phyloP scores from a whole-genome alignment of 2,113 vertebrate species.

The Pollachius pollachius region DNA sequence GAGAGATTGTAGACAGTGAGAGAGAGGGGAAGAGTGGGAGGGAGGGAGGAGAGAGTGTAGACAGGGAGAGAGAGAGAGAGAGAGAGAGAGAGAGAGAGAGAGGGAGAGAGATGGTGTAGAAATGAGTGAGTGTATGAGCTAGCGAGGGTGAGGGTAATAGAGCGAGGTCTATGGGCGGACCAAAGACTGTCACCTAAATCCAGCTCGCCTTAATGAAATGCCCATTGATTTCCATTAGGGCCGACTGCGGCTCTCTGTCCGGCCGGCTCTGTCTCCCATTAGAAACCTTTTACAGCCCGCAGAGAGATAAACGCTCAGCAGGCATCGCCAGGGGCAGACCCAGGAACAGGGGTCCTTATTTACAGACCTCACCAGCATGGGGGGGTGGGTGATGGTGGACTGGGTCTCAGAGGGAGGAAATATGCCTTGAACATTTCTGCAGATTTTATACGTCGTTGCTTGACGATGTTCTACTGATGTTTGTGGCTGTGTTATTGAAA shows the following conservation, averaged over 20 bases:
- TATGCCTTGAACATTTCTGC: too few relatives aligned
- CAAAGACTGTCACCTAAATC: too few relatives aligned
- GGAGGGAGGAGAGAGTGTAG: neutral
- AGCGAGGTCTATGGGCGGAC: neutral
- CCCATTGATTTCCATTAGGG: conserved; percentile 79
- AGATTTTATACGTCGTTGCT: too few relatives aligned
- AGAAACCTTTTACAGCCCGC: conserved; percentile 60
- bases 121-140: neutral
- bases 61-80: neutral
- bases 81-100: neutral
- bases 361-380: neutral
- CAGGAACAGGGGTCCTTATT: conserved; percentile 9
- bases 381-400: too few relatives aligned
- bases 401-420: too few relatives aligned
- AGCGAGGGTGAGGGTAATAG: neutral
- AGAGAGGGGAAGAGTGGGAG: neutral
- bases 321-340: conserved; percentile 39
- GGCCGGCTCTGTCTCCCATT: conserved; percentile 75
- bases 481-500: too few relatives aligned
- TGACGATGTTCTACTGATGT: too few relatives aligned
- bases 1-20: too few relatives aligned
- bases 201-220: conserved; percentile 76
- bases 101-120: neutral
- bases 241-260: conserved; percentile 42
- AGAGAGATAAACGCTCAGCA: conserved; percentile 43